Evolutionary conservation across 2,888 invertebrate species (phyloP).

Genomic region (Zhengitettix transpicula): DNA sequence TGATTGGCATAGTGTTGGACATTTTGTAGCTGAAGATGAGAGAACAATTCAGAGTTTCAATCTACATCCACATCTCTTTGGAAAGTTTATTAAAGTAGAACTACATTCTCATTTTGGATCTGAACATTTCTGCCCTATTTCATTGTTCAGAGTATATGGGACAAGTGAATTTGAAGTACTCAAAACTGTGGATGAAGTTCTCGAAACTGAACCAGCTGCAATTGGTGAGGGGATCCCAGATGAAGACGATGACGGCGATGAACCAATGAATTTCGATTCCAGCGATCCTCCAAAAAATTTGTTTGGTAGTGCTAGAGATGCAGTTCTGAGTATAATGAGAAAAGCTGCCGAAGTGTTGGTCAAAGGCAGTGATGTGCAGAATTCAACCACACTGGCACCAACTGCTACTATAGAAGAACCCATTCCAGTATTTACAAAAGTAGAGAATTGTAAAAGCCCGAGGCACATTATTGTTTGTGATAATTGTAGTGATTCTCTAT

Average conservation of each 20-base stretch:
- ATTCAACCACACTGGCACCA: neutral
- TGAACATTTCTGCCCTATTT: constrained; percentile 95
- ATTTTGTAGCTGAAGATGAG: constrained; percentile 74
- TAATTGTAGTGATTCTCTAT: constrained; percentile 54
- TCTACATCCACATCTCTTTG: constrained; percentile 40
- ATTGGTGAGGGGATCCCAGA: constrained; percentile 29
- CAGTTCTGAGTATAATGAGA: constrained; percentile 80
- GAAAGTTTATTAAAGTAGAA: constrained; percentile 34
- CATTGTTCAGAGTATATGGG: constrained; percentile 85
- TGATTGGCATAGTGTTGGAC: constrained; percentile 81
- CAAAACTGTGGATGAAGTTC: constrained; percentile 60
- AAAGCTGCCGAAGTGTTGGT: constrained; percentile 77
- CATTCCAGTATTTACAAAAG: neutral
- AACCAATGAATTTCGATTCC: neutral
- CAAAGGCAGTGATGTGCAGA: constrained; percentile 40
- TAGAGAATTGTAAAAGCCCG: constrained; percentile 46
- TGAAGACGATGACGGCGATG: constrained; percentile 17
- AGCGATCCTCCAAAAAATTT: constrained; percentile 49
- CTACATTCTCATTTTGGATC: constrained; percentile 86
- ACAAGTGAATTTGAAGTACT: constrained; percentile 83
- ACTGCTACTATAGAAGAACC: neutral
- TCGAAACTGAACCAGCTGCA: constrained; percentile 28
- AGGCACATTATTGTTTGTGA: constrained; percentile 56
- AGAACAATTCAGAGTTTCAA: constrained; percentile 74
- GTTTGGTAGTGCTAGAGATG: constrained; percentile 77